These are phyloP conservation scores for Piscicola geometra DNA, from an alignment of 2,888 invertebrate species.

Conservation along the genomic window DNA sequence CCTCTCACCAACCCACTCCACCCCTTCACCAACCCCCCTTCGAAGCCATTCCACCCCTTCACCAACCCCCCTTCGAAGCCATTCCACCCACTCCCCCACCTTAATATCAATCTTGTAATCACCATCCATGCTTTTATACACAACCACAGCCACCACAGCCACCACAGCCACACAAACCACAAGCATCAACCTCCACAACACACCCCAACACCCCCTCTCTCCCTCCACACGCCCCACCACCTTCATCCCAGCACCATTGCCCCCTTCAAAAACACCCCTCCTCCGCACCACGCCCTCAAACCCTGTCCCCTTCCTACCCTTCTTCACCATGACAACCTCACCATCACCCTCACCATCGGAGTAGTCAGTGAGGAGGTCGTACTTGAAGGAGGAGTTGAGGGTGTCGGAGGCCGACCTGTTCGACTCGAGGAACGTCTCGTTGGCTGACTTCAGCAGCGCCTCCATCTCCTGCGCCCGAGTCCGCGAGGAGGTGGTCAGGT, in stretches of 20 bases:
- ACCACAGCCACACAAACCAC: not conserved
- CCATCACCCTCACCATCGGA: not conserved
- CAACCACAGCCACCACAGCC: not conserved
- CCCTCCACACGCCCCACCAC: not conserved
- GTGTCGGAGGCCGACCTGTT: not conserved
- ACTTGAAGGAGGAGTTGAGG: not conserved
- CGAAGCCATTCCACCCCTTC: not conserved
- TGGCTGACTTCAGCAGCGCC: constrained; percentile 1
- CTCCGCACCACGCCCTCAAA: too few species aligned
- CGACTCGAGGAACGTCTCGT: not conserved
- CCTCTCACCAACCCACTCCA: too few species aligned
- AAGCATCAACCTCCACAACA: not conserved
- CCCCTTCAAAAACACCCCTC: too few species aligned
- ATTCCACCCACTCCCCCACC: not conserved
- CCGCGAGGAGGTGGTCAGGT: not conserved
- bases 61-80: not conserved
- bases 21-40: not conserved
- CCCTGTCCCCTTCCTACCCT: too few species aligned
- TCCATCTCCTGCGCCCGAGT: not conserved
- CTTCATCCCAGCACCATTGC: too few species aligned
- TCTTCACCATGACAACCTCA: not conserved
- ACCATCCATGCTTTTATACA: not conserved
- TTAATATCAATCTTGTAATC: not conserved
- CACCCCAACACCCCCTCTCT: not conserved
- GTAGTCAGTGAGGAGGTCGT: not conserved